Base-by-base conservation (phyloP, 2,113 vertebrate genomes). In the Mastomys natalensis region DNA sequence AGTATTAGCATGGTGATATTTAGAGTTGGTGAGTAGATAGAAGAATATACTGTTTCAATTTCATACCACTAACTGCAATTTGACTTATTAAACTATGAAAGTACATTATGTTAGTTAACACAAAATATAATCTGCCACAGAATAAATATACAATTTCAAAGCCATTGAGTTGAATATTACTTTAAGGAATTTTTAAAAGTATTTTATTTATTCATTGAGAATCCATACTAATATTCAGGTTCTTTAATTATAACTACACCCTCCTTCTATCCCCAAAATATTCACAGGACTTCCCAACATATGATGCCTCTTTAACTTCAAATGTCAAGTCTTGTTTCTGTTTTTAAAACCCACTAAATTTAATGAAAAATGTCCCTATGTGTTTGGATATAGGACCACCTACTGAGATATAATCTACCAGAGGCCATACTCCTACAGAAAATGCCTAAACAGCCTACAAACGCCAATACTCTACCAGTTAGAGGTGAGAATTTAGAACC, bases 101-200 rank as follows among this genome's bases (percentile, higher is more conserved):
- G 3, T 43, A 24, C 15, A 72, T 16, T 82, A 81, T 12, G 58
- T 87, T 21, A 51, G 60, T 74, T 94, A 68, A 90, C 55, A 45
- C 21, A 82, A 87, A 66, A 68, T 91, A 26, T 96, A 93, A 87
- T 43, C 90, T 45, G n/a, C 45, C 80, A n/a, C 68, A 70, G 34
- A 87, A 4, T 51, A 4, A 91, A 85, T 31, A 24, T 58, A 51
- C 0, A 37, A 29, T 68, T 66, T 93, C 29, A 95, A 86, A 74
- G 29, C 0, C 60, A 89, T 78, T 66, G 37, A 60, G 37, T 12
- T 91, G 24, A 90, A 80, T 5, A 51, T 2, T 64, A 15, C 70
- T 90, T 37, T 76, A 87, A 64, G 40, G 26, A 80, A 51, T 51
- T 53, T 55, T 34, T 22, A 80, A 37, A 55, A n/a, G 51, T 53